A percentile compares a stretch with the other conserved stretches of the same genome.
Evolutionary conservation across 1,140 invertebrate genomes (phyloP).

Genomic region (Drosophila guanche): DNA sequence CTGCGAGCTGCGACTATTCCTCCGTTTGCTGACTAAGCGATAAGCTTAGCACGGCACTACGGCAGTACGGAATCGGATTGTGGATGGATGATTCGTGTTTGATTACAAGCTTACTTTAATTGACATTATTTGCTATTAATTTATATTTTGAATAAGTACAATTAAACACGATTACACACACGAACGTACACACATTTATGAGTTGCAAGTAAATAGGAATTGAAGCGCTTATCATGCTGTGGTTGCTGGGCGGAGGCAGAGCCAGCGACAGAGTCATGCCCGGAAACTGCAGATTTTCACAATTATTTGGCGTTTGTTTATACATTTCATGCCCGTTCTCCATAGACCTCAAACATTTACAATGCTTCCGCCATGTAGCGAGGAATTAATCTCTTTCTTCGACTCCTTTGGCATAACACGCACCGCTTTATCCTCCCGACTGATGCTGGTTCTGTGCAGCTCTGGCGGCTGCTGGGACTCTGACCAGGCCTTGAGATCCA

Average conservation of each 20-base stretch:
- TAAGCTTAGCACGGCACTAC: conserved; percentile 32
- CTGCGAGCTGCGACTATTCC: background rate
- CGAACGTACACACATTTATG: too few species aligned
- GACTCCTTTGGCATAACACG: conserved; percentile 32
- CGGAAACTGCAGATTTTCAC: too few species aligned
- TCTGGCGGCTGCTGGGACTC: conserved; percentile 17
- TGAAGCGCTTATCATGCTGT: too few species aligned
- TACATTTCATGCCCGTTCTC: too few species aligned
- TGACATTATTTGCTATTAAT: conserved; percentile 11
- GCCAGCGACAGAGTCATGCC: too few species aligned
- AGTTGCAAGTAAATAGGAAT: too few species aligned
- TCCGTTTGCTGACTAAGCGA: conserved; percentile 32
- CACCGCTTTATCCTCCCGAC: conserved; percentile 46
- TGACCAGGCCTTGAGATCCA: conserved; percentile 86
- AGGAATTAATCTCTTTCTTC: too few species aligned
- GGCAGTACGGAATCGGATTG: conserved; percentile 15
- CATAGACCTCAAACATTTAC: too few species aligned
- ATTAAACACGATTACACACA: too few species aligned
- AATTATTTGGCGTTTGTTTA: too few species aligned
- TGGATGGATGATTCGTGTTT: conserved; percentile 24
- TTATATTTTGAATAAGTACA: conserved; percentile 1
- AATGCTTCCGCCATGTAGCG: too few species aligned
- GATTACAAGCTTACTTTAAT: conserved; percentile 26
- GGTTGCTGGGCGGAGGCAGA: too few species aligned
- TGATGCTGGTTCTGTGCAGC: conserved; percentile 52